Evolutionary conservation across 2,797 vertebrate species (phyloP).

Genomic region (Fundulus diaphanus): DNA sequence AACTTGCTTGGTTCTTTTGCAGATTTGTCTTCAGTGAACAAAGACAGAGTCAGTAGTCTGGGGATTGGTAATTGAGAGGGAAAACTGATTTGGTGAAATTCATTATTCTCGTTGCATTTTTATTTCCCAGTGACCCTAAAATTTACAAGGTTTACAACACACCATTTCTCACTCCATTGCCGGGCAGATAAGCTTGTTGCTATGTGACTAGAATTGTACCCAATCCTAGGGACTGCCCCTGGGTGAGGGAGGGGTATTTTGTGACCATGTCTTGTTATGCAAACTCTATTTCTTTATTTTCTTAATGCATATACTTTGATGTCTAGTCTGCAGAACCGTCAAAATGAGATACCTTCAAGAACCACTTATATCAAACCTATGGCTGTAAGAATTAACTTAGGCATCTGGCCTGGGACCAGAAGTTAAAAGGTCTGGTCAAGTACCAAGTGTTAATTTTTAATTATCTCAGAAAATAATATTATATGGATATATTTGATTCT

Average conservation of each 20-base stretch:
- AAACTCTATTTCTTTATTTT: neutral
- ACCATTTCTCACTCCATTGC: neutral
- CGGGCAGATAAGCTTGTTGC: neutral
- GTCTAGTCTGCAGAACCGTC: neutral
- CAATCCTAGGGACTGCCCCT: neutral
- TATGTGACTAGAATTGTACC: too few species aligned
- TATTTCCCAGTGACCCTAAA: neutral
- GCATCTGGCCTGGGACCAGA: too few species aligned
- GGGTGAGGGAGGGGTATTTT: neutral
- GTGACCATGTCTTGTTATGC: neutral
- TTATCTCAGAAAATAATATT: neutral
- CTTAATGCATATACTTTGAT: neutral
- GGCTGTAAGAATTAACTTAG: neutral
- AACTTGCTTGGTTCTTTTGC: neutral
- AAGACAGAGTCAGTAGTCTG: too few species aligned
- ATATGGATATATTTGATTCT: neutral
- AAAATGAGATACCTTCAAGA: neutral
- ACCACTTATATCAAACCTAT: neutral
- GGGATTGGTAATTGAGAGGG: too few species aligned
- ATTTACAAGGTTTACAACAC: neutral
- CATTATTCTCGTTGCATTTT: neutral
- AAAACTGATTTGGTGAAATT: neutral
- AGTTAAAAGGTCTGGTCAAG: neutral
- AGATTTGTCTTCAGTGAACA: too few species aligned
- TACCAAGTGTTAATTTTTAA: neutral